These are phyloP conservation scores for Monopis laevigella DNA, from an alignment of 2,888 invertebrate species.

Conservation along the genomic window DNA sequence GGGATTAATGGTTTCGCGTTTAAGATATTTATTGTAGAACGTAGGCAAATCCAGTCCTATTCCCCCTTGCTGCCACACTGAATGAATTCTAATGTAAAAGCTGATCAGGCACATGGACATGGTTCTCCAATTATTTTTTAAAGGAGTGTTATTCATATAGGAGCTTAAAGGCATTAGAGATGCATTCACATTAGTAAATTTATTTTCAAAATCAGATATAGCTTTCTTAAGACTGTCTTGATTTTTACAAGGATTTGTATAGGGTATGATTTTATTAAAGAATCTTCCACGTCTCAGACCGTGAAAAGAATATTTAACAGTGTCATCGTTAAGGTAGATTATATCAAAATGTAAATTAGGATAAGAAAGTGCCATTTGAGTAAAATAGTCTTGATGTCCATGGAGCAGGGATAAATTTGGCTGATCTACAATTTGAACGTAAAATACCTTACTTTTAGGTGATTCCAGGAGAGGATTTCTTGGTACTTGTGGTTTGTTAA, in stretches of 20 bases:
- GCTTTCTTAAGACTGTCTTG: constrained; percentile 30
- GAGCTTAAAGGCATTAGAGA: constrained; percentile 40
- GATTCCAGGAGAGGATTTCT: constrained; percentile 29
- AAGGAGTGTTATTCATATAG: constrained; percentile 57
- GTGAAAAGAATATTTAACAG: constrained; percentile 24
- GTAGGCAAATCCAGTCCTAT: constrained; percentile 42
- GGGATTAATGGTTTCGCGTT: not conserved
- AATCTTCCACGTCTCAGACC: constrained; percentile 27
- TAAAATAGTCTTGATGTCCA: constrained; percentile 36
- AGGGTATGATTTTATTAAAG: constrained; percentile 30
- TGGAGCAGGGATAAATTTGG: constrained; percentile 30
- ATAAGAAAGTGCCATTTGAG: constrained; percentile 36
- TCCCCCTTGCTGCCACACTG: constrained; percentile 67
- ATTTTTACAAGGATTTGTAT: constrained; percentile 21
- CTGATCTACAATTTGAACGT: constrained; percentile 36
- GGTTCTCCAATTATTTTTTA: constrained; percentile 53
- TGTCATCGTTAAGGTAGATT: constrained; percentile 45
- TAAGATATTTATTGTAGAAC: constrained; percentile 23
- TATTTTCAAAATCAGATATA: constrained; percentile 32
- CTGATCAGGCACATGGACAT: constrained; percentile 46
- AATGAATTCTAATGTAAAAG: constrained; percentile 59
- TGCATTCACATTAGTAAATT: constrained; percentile 48
- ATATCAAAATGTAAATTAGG: constrained; percentile 38
- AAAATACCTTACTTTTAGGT: constrained; percentile 38
- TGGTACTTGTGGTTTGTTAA: not conserved